Conservation (phyloP, 2,113 vertebrate species). For the Oplegnathus fasciatus region DNA sequence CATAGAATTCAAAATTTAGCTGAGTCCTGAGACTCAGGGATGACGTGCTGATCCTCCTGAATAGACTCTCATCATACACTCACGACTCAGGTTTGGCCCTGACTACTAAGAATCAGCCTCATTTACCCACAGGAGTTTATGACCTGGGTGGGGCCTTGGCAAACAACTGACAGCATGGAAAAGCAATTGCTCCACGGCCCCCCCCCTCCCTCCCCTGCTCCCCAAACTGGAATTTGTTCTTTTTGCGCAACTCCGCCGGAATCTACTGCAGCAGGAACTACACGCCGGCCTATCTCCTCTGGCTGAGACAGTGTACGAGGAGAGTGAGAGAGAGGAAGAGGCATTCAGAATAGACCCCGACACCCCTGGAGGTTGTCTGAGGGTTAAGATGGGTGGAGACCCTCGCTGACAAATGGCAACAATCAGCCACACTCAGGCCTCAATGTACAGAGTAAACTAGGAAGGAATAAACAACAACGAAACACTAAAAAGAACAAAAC, state of each 20-base stretch:
- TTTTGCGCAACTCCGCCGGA: conserved; percentile 53
- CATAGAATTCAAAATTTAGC: neutral
- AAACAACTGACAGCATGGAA: conserved; percentile 61
- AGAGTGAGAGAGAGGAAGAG: conserved; percentile 12
- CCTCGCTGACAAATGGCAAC: conserved; percentile 32
- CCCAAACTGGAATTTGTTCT: conserved; percentile 69
- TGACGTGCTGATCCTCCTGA: neutral
- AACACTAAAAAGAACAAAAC: conserved; percentile 9
- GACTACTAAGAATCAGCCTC: conserved; percentile 6
- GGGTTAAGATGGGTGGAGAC: conserved; percentile 40
- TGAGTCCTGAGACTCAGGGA: neutral
- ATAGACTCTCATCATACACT: neutral
- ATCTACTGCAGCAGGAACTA: conserved; percentile 63
- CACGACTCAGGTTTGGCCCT: conserved; percentile 21
- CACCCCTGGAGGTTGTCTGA: conserved; percentile 7
- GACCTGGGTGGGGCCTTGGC: conserved; percentile 58
- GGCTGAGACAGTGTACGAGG: neutral
- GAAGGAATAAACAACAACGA: conserved; percentile 26
- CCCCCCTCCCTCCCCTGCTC: conserved; percentile 27
- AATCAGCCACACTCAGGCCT: conserved; percentile 12
- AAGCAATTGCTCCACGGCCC: conserved; percentile 31
- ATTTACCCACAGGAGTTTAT: conserved; percentile 35
- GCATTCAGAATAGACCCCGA: neutral
- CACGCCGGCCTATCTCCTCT: conserved; percentile 38
- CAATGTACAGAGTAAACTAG: neutral